These are phyloP conservation scores for Drosophila multiciliata DNA, from an alignment of 2,888 invertebrate species.

Conservation along the genomic window DNA sequence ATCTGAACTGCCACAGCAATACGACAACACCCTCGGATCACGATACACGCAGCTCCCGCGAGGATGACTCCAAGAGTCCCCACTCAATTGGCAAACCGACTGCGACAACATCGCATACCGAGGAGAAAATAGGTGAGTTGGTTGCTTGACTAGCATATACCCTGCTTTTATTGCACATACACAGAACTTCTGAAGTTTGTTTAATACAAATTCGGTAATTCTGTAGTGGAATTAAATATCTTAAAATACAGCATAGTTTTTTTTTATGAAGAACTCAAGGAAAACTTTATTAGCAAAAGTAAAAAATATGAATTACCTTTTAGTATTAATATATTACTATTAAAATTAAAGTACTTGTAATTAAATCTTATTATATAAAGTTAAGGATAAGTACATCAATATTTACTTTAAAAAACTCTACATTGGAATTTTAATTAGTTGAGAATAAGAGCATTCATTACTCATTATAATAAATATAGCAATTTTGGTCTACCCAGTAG, in stretches of 20 bases:
- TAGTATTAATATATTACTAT: no score
- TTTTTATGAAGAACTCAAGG: not conserved
- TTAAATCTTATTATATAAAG: not conserved
- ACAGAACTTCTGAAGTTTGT: not conserved
- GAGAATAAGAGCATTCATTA: not conserved
- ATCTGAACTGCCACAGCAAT: conserved; percentile 72
- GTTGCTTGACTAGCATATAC: not conserved
- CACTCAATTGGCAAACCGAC: conserved; percentile 79
- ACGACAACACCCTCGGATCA: conserved; percentile 82
- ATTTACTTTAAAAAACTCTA: not conserved
- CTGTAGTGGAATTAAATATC: not conserved
- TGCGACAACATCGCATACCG: conserved; percentile 42
- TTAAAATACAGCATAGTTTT: no score
- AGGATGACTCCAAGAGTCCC: conserved; percentile 85
- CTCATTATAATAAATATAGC: not conserved
- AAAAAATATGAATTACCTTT: no score
- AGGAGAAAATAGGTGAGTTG: conserved; percentile 83
- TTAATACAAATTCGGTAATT: no score
- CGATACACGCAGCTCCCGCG: conserved; percentile 84
- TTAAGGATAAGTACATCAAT: not conserved
- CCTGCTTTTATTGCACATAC: not conserved
- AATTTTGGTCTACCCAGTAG: not conserved
- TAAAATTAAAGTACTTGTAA: no score
- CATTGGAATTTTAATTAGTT: not conserved
- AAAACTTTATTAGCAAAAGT: not conserved